Base-by-base conservation (phyloP, 2,888 invertebrate species). In the Lithophane leautieri region DNA sequence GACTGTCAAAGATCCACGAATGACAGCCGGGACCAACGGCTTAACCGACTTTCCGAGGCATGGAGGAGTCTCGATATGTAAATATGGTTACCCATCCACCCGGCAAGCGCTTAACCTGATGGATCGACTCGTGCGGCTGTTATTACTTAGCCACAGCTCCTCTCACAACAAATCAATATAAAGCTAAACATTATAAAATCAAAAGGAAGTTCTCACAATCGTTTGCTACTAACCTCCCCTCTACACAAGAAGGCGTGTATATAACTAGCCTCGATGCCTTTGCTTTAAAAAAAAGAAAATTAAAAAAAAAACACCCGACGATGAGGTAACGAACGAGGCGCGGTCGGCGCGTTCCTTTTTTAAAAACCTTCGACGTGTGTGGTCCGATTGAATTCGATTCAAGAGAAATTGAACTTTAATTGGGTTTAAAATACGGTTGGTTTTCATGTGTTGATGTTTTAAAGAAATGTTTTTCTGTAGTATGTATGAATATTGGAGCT, bases 261-360 rank as follows among this genome's bases (percentile, higher is more conserved):
- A 93, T 93, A 93, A 91, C 94, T 95, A 94, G 95, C 92, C 89
- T 92, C 92, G 86, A 92, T 93, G 94, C 92, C 92, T 93, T 92
- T 84, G 91, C 92, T 89, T 81, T 81, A 92, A 93, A 94, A 94
- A 95, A 95, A 84, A 60, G 88, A 90, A 92, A 90, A 88, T 88
- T 85, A 88, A 92, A 94, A 92, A 94, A 94, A 93, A 92, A 94
- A 74, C 83, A 94, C 90, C 92, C 94, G 93, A 93, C 94, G 95
- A 95, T 96, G 96, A 96, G 95, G 96, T 95, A 96, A 96, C 96
- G 95, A 95, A 95, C 95, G 95, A 94, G 94, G 95, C 95, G 94
- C 95, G 94, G 94, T 95, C 94, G 90, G 93, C 90, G 94, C 94
- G 94, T 96, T 95, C 95, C 93, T 96, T 96, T 96, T 96, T 96